These are phyloP conservation scores for Cartodere bifasciata DNA, from an alignment of 2,888 invertebrate species.

Conservation along the genomic window DNA sequence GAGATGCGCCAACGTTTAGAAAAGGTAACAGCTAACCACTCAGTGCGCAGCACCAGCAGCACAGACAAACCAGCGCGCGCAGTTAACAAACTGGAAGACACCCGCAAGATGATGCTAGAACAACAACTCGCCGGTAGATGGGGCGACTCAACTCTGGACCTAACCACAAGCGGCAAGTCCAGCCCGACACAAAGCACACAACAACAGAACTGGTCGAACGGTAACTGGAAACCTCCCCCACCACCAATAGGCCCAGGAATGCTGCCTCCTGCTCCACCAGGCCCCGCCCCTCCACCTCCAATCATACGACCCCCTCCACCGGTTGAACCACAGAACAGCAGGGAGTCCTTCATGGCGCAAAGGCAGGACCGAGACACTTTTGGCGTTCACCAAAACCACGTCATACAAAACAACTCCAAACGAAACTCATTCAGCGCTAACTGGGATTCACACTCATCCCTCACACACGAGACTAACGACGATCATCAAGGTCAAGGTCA, in stretches of 20 bases:
- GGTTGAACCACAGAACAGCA: conserved; percentile 49
- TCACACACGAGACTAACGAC: conserved; percentile 31
- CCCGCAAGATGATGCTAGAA: conserved; percentile 71
- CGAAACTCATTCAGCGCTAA: conserved; percentile 35
- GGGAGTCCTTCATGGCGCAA: conserved; percentile 49
- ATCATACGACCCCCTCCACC: conserved; percentile 42
- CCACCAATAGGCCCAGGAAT: conserved; percentile 45
- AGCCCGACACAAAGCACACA: conserved; percentile 29
- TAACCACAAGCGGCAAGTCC: conserved; percentile 25
- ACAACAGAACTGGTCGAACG: conserved; percentile 32
- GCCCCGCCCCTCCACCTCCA: conserved; percentile 46
- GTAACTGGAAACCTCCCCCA: conserved; percentile 41
- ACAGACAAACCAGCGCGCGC: conserved; percentile 55
- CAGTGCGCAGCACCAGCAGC: conserved; percentile 65
- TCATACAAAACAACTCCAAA: conserved; percentile 29
- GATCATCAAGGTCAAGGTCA: too few relatives aligned
- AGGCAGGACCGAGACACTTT: conserved; percentile 61
- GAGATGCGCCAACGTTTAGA: conserved; percentile 86
- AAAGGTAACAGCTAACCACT: conserved; percentile 79
- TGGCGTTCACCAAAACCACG: conserved; percentile 53
- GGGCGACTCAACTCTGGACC: conserved; percentile 45
- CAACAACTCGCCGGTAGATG: conserved; percentile 63
- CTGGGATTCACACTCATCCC: conserved; percentile 32
- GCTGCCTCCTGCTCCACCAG: conserved; percentile 48
- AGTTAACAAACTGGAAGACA: conserved; percentile 73